Conservation (phyloP, 2,797 vertebrate genomes). For the Neosilurus hyrtlii region DNA sequence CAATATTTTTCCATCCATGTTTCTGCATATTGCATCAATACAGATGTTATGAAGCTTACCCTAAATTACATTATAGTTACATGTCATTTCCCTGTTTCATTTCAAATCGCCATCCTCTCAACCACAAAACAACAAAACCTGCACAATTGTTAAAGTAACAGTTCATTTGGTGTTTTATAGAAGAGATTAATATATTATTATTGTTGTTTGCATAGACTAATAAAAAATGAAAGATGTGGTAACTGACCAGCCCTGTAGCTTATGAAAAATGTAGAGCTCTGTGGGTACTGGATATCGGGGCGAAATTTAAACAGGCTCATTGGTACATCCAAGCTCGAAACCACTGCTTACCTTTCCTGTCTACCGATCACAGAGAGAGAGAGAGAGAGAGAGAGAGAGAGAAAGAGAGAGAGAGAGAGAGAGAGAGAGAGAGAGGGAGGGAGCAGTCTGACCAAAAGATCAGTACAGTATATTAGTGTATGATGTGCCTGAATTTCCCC, state of each 20-base stretch:
- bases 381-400: slow-evolving; percentile 14
- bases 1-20: background rate
- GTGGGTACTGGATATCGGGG: slow-evolving; percentile 54
- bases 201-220: slow-evolving; percentile 40
- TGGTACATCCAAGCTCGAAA: slow-evolving; percentile 40
- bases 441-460: background rate
- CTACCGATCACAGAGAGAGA: slow-evolving; percentile 1
- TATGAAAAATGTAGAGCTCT: slow-evolving; percentile 58
- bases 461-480: slow-evolving; percentile 14
- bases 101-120: background rate
- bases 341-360: slow-evolving; percentile 23
- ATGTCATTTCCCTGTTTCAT: slow-evolving; percentile 8
- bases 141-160: slow-evolving; percentile 1
- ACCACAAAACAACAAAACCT: background rate
- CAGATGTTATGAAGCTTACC: background rate
- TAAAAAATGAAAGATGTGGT: slow-evolving; percentile 56
- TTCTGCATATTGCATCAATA: background rate
- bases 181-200: background rate
- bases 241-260: slow-evolving; percentile 49
- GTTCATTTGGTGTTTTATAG: background rate
- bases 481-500: background rate
- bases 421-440: background rate
- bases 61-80: slow-evolving; percentile 1
- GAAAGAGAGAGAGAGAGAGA: slow-evolving; percentile 8
- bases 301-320: slow-evolving; percentile 55